phyloP scores from a whole-genome alignment of 2,888 invertebrate genomes.

The Cyaniris semiargus region DNA sequence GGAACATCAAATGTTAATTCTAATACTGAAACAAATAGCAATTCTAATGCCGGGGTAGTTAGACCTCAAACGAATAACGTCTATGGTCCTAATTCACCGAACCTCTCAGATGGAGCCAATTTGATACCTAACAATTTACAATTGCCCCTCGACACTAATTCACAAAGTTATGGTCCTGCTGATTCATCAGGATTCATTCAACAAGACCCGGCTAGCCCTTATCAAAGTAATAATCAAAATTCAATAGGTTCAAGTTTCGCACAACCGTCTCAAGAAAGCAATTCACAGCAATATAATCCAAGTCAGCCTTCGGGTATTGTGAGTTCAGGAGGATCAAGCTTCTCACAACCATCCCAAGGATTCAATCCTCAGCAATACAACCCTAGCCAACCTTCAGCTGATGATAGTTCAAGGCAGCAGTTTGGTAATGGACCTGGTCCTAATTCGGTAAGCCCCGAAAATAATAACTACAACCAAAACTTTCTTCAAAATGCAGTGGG shows the following conservation, averaged over 20 bases:
- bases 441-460: not conserved
- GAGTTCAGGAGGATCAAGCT: not conserved
- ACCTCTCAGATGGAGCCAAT: not conserved
- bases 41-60: not conserved
- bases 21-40: not conserved
- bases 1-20: not conserved
- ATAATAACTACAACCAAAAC: not conserved
- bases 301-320: not conserved
- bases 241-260: not conserved
- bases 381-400: not conserved
- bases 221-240: conserved; percentile 17
- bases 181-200: conserved; percentile 29
- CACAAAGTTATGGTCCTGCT: conserved; percentile 3
- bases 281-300: conserved; percentile 2
- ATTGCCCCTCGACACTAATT: not conserved
- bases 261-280: not conserved
- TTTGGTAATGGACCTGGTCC: not conserved
- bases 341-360: not conserved
- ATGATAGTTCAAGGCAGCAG: not conserved
- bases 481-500: not conserved
- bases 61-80: not conserved
- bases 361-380: not conserved
- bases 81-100: conserved; percentile 3
- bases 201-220: conserved; percentile 30
- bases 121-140: conserved; percentile 11